Conservation (phyloP, 2,113 vertebrate genomes). For the Phrynosoma blainvillii region DNA sequence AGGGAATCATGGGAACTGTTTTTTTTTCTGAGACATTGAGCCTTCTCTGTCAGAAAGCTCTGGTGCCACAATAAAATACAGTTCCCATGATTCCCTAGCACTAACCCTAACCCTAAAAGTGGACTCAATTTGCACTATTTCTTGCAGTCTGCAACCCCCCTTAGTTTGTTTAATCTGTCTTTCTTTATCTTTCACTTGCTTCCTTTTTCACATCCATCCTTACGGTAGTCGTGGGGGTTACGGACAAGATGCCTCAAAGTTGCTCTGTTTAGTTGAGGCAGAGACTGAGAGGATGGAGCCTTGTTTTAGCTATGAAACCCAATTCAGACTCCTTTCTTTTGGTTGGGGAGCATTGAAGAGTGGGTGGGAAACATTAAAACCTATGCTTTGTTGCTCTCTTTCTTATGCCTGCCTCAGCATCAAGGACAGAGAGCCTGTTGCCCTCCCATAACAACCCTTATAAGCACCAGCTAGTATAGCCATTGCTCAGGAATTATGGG, state of each 20-base stretch:
- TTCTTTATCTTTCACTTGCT: background rate
- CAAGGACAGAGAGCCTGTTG: background rate
- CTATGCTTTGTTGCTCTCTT: background rate
- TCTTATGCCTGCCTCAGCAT: background rate
- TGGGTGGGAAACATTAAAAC: too few species aligned
- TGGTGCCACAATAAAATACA: too few species aligned
- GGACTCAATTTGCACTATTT: too few species aligned
- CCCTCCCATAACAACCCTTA: background rate
- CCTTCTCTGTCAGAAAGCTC: too few species aligned
- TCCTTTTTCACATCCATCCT: background rate
- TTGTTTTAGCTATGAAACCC: background rate
- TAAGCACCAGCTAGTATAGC: background rate
- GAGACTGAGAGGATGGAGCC: background rate
- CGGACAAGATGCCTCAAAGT: background rate
- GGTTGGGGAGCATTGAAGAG: background rate
- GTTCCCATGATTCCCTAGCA: too few species aligned
- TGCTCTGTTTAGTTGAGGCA: background rate
- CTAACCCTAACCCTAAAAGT: too few species aligned
- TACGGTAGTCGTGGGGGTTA: background rate
- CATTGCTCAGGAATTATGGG: background rate
- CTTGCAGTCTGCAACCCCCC: too few species aligned
- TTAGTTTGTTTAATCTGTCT: background rate
- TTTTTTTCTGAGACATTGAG: too few species aligned
- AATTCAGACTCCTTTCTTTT: background rate
- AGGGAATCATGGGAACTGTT: too few species aligned